Evolutionary conservation across 2,113 vertebrate genomes (phyloP), one percentile per base, ranked within the genome.

Genomic region (Sciurus niger): DNA sequence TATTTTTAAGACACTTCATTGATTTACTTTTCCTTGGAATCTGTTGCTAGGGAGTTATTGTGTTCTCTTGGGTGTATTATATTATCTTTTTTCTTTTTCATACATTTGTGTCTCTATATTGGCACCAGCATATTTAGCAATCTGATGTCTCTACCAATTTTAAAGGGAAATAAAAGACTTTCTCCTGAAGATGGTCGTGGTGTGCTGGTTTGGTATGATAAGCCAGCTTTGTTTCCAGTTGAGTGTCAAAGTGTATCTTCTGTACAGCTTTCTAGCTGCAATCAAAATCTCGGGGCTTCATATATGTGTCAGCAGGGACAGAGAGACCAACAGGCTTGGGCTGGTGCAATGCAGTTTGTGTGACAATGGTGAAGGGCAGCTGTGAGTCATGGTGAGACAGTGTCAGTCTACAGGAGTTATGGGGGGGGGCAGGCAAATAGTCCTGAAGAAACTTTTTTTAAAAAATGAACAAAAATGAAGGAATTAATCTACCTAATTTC

Each of bases 241-340:
- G 34, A 55, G 58, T 11, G 30, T 13, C 1, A 17, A 5, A 40
- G 8, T 8, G 17, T 2, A 58, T 5, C 3, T 37, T 60, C 48
- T n/a, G 8, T 12, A 37, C 16, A n/a, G 22, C n/a, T 25, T 24
- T 51, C 24, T 51, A 48, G 37, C 24, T 60, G 40, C 1, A 2
- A 10, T 7, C 32, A 30, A 5, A 40, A 11, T 3, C 2, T 58
- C 11, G 24, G 7, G 2, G 32, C 1, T 9, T 51, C 18, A 0
- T 51, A 43, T 60, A 24, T 53, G 24, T 48, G 25, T 8, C 18
- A 25, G 7, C 17, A 16, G 10, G 24, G 9, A 22, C n/a, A 16
- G 12, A 70, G 11, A 89, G 22, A 1, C 24, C 13, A 34, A 40
- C 8, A 32, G 74, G 3, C 25, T 28, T 2, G 2, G 11, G 17